Percentiles rank a stretch among this genome's conserved stretches.
Evolutionary conservation across 53 echinoderm and acorn worm species (phyloP).

Genomic region (Temnopleurus reevesii): DNA sequence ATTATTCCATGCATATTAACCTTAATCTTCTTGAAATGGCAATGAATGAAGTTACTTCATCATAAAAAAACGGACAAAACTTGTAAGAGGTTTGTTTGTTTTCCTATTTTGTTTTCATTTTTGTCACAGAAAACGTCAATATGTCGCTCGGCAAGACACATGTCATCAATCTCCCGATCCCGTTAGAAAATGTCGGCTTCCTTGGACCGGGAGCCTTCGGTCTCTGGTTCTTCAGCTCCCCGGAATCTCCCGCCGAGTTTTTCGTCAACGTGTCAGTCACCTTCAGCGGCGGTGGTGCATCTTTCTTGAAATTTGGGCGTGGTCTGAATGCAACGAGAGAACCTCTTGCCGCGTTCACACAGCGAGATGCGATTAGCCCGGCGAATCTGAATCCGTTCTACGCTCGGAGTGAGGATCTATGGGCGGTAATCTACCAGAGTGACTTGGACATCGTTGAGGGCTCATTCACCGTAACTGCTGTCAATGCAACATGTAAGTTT

Average conservation of each 20-base stretch:
- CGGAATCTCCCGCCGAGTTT: conserved; percentile 10
- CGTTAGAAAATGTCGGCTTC: not conserved
- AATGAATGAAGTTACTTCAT: too few relatives aligned
- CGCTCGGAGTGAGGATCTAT: not conserved
- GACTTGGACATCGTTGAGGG: conserved; percentile 14
- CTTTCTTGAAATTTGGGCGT: conserved; percentile 34
- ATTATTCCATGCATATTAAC: too few relatives aligned
- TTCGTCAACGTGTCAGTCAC: conserved; percentile 3
- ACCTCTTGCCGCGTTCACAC: not conserved
- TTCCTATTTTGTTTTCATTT: too few relatives aligned
- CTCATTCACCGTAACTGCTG: not conserved
- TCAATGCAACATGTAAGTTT: not conserved
- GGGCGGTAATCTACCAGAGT: conserved; percentile 23
- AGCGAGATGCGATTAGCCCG: not conserved
- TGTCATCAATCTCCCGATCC: not conserved
- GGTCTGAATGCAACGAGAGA: conserved; percentile 35
- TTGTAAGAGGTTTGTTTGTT: too few relatives aligned
- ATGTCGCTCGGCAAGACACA: not conserved
- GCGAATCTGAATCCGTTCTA: conserved; percentile 28
- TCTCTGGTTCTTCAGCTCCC: conserved; percentile 25
- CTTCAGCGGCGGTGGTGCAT: not conserved
- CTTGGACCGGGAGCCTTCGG: not conserved
- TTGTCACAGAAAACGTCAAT: conserved; percentile 8
- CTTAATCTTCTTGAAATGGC: too few relatives aligned
- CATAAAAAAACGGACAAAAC: too few relatives aligned